Evolutionary conservation across 2,113 vertebrate species (phyloP), one percentile per base, ranked within the genome.

Genomic region (Melanostigma gelatinosum): DNA sequence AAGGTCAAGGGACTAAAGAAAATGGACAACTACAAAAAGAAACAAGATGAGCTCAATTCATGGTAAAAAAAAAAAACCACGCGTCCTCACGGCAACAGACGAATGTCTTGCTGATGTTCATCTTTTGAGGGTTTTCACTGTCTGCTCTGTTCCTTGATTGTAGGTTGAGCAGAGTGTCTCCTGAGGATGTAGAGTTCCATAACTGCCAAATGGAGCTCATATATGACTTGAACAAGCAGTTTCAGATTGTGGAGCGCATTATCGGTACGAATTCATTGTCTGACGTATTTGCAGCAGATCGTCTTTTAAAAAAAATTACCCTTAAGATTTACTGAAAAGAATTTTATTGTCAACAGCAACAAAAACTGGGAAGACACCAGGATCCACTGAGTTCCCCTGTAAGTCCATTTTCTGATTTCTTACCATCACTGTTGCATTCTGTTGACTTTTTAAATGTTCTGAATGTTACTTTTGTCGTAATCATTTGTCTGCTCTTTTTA

Each of bases 1-100:
- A 99, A 99, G 85, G 97, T 99, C 89, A 99, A 99, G 85, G 98
- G 98, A 20, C 88, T 99, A 1, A 99, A 99, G 86, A 99, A 99
- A 64, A 92, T 99, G 4, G 98, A 99, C 84, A 99, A 99, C 91
- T 99, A 97, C 88, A 99, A 97, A 87, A 99, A 96, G 92, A 99
- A 98, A 81, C 97, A 96, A 3, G 98, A 99, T 0, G 98, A 99
- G 90, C 96, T 99, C 85, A 97, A 94, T 71, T 93, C 96, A 85
- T 99, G 98, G 98, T 99, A 93, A 81, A 68, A 36, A 34, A 34
- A 34, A 29, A 29, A 29, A 29, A 1, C 24, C 38, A 11, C n/a
- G n/a, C 22, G 22, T 22, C 22, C 27, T 69, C 0, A 2, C 1
- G 0, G 16, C 10, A 8, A 4, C 1, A 18, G 3, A 4, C 27